Percentiles rank a stretch among this genome's conserved stretches.
Evolutionary conservation across 2,113 vertebrate species (phyloP).

Genomic region (Albula glossodonta): DNA sequence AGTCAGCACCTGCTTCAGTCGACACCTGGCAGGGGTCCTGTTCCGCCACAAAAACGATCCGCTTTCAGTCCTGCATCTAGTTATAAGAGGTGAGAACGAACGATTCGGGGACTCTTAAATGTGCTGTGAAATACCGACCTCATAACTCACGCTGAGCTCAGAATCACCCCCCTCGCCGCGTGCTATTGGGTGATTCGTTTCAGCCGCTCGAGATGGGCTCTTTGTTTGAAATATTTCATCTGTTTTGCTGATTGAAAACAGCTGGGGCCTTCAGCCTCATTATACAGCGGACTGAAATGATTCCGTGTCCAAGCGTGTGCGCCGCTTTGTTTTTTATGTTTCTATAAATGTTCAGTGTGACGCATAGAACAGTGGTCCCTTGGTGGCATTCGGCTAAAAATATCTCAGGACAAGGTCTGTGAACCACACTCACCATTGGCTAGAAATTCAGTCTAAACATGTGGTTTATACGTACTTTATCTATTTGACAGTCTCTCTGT

Average conservation of each 20-base stretch:
- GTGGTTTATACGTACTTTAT: not conserved
- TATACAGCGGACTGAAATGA: not conserved
- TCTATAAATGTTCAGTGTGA: not conserved
- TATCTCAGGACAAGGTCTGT: not conserved
- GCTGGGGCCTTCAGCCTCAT: not conserved
- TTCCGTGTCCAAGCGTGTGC: not conserved
- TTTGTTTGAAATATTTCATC: not conserved
- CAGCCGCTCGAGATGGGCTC: not conserved
- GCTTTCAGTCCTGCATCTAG: not conserved
- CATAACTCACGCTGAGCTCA: not conserved
- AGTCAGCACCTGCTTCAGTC: too few relatives aligned
- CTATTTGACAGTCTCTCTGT: not conserved
- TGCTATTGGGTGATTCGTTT: not conserved
- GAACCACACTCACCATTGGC: not conserved
- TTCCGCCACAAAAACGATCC: not conserved
- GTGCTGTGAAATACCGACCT: not conserved
- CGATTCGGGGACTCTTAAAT: not conserved
- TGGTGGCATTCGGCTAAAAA: not conserved
- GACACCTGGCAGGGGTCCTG: not conserved
- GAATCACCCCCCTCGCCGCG: not conserved
- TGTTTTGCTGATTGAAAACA: not conserved
- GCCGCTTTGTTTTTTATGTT: not conserved
- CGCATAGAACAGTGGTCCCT: conserved; percentile 1
- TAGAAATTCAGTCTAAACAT: not conserved
- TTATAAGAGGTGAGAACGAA: not conserved